A percentile compares a stretch with the other conserved stretches of the same genome.
These are phyloP conservation scores for Notocelia uddmanniana DNA, from an alignment of 2,888 invertebrate species.

Conservation along the genomic window DNA sequence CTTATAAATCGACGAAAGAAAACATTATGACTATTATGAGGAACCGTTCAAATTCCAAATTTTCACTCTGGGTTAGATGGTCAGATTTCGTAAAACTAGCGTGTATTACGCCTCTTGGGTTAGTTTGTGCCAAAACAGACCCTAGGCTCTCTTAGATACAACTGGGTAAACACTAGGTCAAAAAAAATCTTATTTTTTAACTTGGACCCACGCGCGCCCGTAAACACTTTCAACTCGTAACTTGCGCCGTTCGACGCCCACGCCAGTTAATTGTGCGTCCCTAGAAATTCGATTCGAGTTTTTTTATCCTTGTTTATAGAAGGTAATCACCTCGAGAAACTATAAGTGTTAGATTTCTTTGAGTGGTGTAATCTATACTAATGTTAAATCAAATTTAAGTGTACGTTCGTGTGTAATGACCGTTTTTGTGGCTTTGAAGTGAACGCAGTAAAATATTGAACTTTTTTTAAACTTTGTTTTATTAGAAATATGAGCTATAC, in stretches of 20 bases:
- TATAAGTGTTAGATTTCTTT: constrained; percentile 56
- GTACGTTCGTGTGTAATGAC: constrained; percentile 31
- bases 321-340: constrained; percentile 70
- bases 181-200: not conserved
- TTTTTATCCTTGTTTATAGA: constrained; percentile 66
- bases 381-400: constrained; percentile 43
- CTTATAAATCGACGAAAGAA: no score
- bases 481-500: not conserved
- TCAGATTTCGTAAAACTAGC: no score
- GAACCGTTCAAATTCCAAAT: no score
- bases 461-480: constrained; percentile 11
- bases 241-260: constrained; percentile 64
- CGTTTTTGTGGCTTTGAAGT: constrained; percentile 27
- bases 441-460: constrained; percentile 15
- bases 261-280: constrained; percentile 78
- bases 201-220: not conserved
- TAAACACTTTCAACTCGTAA: constrained; percentile 30
- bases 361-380: constrained; percentile 44
- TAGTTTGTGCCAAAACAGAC: no score
- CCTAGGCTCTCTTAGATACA: no score
- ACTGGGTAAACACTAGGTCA: no score
- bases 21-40: no score
- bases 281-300: constrained; percentile 72
- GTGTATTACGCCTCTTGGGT: no score
- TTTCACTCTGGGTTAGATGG: no score